Evolutionary conservation across 1,140 invertebrate species (phyloP).

Genomic region (Pissodes strobi): DNA sequence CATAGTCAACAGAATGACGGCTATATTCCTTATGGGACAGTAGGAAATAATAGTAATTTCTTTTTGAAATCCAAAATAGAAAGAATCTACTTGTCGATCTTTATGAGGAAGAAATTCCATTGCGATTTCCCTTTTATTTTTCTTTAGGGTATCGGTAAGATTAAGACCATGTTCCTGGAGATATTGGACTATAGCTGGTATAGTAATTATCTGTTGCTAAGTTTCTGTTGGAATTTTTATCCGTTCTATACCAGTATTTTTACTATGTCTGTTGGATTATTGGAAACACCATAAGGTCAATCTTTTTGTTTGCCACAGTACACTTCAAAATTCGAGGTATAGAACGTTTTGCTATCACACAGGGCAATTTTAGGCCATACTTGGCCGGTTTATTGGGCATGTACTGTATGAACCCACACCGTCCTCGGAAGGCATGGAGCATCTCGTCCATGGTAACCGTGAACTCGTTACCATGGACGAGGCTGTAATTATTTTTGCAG

Average conservation of each 20-base stretch:
- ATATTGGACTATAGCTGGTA: conserved; percentile 41
- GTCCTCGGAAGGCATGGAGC: conserved; percentile 51
- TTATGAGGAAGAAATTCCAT: conserved; percentile 44
- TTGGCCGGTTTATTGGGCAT: conserved; percentile 58
- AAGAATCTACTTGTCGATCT: conserved; percentile 31
- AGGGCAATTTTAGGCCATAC: conserved; percentile 52
- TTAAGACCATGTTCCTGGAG: conserved; percentile 48
- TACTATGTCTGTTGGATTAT: conserved; percentile 41
- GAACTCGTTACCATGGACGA: conserved; percentile 43
- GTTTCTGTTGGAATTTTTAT: conserved; percentile 45
- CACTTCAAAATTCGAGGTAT: conserved; percentile 43
- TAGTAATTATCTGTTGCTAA: conserved; percentile 50
- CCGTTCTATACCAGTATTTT: conserved; percentile 39
- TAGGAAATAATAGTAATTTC: conserved; percentile 44
- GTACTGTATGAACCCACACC: conserved; percentile 55
- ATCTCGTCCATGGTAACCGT: conserved; percentile 56
- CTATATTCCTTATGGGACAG: conserved; percentile 47
- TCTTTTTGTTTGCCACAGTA: conserved; percentile 50
- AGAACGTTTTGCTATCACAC: conserved; percentile 23
- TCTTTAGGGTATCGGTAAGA: conserved; percentile 46
- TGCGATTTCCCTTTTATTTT: conserved; percentile 51
- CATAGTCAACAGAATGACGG: conserved; percentile 49
- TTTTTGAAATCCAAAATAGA: conserved; percentile 46
- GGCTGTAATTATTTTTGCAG: conserved; percentile 38
- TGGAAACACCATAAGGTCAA: conserved; percentile 38